Evolutionary conservation across 2,797 vertebrate genomes (phyloP), one percentile per base, ranked within the genome.

Genomic region (Betta splendens): DNA sequence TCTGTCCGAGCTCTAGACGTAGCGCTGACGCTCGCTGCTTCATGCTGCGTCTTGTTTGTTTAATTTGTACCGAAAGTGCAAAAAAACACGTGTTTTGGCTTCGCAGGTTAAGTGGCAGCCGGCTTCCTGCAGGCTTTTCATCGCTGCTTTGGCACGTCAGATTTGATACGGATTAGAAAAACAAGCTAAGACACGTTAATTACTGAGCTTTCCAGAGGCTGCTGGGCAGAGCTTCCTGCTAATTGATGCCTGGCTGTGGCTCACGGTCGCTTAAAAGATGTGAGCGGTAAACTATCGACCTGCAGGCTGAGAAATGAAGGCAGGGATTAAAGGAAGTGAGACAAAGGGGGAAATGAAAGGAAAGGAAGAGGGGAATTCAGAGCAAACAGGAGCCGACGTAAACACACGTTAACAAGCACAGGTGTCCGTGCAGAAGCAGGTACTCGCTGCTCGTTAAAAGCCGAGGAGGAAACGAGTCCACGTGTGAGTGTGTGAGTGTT

Each of bases 381-480:
- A 50, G 58, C 33, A 3, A 20, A 65, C 77, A 49, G 77, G 22
- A 84, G 69, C 68, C 21, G 49, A 45, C 38, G 23, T 54, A 61
- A 77, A 59, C 35, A 46, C 38, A 32, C 16, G 16, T 69, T 77
- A 72, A 77, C 56, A 46, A 79, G 68, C 76, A 21, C 42, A 6
- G 18, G 50, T 62, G 61, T 72, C 81, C 78, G 76, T 7, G 66
- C 60, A 50, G 22, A 66, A 42, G 28, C 66, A 66, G 54, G 43
- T 61, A 65, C n/a, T 20, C 8, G 18, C 51, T 29, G 66, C 70
- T 79, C 49, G 69, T 75, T 72, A 69, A 85, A 74, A 5, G 62
- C 45, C 45, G 55, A 42, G 67, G 18, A 61, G 66, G 48, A 39
- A 71, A 55, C 33, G 9, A 49, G 46, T 29, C 35, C 28, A 17